Evolutionary conservation across 2,113 vertebrate genomes (phyloP).

Genomic region (Salvelinus namaycush): DNA sequence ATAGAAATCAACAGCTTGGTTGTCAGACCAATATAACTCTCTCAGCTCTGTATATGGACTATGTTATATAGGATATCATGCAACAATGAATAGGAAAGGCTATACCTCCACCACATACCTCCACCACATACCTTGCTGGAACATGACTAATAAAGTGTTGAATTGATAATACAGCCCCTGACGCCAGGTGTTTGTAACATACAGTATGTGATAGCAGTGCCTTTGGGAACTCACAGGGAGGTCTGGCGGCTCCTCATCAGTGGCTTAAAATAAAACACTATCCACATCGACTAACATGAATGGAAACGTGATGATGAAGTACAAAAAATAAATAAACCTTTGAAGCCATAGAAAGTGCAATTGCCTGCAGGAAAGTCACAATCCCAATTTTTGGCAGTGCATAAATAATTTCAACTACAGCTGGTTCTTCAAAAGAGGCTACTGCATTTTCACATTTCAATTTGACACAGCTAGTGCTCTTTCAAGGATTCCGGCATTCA

Average conservation of each 20-base stretch:
- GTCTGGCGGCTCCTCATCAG: constrained; percentile 35
- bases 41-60: constrained; percentile 3
- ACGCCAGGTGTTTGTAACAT: constrained; percentile 39
- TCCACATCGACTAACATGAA: neutral
- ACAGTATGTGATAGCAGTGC: constrained; percentile 50
- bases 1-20: neutral
- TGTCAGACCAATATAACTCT: neutral
- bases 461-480: constrained; percentile 37
- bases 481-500: constrained; percentile 17
- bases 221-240: constrained; percentile 48
- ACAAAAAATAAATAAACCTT: neutral
- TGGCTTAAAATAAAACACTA: constrained; percentile 51
- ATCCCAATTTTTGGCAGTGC: constrained; percentile 55
- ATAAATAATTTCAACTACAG: constrained; percentile 69
- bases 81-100: neutral
- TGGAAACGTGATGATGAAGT: neutral
- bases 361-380: constrained; percentile 50
- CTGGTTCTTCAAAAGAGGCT: constrained; percentile 50
- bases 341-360: constrained; percentile 43
- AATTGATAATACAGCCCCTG: constrained; percentile 46
- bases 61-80: neutral
- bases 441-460: constrained; percentile 14
- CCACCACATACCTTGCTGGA: too few species aligned
- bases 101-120: too few species aligned
- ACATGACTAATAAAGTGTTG: constrained; percentile 24